These are phyloP conservation scores for Coptodon bakossiorum DNA, from an alignment of 2,113 vertebrate species.

Conservation along the genomic window DNA sequence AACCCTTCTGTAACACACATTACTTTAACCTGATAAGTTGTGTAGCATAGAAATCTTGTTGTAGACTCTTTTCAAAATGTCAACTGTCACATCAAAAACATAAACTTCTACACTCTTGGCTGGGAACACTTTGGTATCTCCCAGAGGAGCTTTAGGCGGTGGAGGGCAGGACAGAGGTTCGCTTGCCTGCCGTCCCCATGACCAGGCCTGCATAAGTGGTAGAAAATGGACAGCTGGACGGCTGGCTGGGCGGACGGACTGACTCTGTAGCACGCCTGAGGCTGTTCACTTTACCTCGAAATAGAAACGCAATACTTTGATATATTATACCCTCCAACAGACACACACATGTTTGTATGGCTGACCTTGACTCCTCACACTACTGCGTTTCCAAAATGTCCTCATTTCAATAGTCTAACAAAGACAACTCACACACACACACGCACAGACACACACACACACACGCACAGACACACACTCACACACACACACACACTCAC, in stretches of 20 bases:
- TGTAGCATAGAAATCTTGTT: background rate
- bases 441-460: conserved; percentile 19
- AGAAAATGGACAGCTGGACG: background rate
- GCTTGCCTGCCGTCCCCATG: background rate
- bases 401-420: background rate
- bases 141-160: background rate
- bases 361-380: background rate
- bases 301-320: conserved; percentile 14
- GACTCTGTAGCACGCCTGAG: background rate
- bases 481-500: too few relatives aligned
- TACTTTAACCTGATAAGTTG: background rate
- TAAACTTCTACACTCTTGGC: background rate
- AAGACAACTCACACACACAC: background rate
- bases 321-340: background rate
- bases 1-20: background rate
- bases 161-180: background rate
- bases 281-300: conserved; percentile 3
- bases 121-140: background rate
- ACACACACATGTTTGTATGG: background rate
- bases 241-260: background rate
- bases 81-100: background rate
- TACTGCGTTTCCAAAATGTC: background rate
- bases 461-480: background rate
- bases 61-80: background rate
- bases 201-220: background rate